phyloP scores from a whole-genome alignment of 2,113 vertebrate genomes.

The Ictalurus furcatus region DNA sequence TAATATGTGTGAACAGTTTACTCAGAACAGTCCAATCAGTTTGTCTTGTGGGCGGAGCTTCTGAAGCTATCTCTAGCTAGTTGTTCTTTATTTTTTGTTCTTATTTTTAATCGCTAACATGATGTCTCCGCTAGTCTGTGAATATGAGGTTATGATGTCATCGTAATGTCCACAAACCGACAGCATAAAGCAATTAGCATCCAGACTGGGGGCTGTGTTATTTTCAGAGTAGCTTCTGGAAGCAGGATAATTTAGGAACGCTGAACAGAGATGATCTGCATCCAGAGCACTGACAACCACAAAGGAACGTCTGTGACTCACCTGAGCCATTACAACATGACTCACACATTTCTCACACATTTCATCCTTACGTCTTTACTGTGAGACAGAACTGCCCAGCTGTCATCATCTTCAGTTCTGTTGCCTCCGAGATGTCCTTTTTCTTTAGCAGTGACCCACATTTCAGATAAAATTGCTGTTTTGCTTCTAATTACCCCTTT shows the following conservation, averaged over 20 bases:
- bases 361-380: not conserved
- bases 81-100: not conserved
- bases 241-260: constrained; percentile 49
- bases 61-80: not conserved
- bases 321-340: not conserved
- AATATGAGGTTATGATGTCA: constrained; percentile 23
- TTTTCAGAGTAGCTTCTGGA: constrained; percentile 57
- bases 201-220: not conserved
- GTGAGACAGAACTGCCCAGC: not conserved
- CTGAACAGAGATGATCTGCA: constrained; percentile 49
- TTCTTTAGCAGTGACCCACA: not conserved
- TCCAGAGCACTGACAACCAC: constrained; percentile 46
- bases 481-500: not conserved
- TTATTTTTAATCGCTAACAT: not conserved
- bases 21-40: not conserved
- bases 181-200: constrained; percentile 10
- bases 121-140: constrained; percentile 35
- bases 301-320: constrained; percentile 50
- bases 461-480: not conserved
- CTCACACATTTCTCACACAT: not conserved
- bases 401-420: constrained; percentile 1
- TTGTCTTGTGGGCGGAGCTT: not conserved
- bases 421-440: not conserved
- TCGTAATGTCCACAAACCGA: not conserved
- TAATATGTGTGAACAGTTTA: too few species aligned